A percentile compares a stretch with the other conserved stretches of the same genome.
Conservation (phyloP, 2,888 invertebrate species). For the Lasioglossum zephyrum region DNA sequence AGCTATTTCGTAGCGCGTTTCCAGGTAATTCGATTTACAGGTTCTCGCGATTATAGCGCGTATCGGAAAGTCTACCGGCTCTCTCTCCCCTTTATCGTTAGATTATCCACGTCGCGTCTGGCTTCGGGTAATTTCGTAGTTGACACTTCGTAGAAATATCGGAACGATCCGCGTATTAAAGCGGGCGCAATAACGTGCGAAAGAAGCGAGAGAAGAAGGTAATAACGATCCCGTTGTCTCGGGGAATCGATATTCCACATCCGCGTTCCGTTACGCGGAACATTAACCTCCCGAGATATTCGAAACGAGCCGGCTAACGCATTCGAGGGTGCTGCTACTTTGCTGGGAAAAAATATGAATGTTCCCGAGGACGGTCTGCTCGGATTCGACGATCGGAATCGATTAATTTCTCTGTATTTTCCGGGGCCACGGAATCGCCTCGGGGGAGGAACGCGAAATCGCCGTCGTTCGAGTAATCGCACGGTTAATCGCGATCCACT, state of each 20-base stretch:
- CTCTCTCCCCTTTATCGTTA: not conserved
- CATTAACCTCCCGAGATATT: constrained; percentile 39
- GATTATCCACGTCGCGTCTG: not conserved
- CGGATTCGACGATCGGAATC: not conserved
- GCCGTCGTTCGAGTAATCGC: constrained; percentile 13
- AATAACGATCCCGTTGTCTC: constrained; percentile 17
- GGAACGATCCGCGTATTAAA: not conserved
- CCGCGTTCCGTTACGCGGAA: constrained; percentile 34
- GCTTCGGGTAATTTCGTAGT: not conserved
- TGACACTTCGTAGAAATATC: constrained; percentile 2
- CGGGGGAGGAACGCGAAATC: not conserved
- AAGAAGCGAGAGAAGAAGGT: not conserved
- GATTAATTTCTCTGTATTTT: not conserved
- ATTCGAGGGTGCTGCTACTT: constrained; percentile 20
- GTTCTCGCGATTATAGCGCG: not conserved
- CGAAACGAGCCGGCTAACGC: constrained; percentile 42
- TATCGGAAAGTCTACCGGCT: not conserved
- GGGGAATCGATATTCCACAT: constrained; percentile 14
- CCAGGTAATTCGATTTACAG: not conserved
- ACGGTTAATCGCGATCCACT: constrained; percentile 19
- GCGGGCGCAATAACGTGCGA: not conserved
- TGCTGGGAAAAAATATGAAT: not conserved
- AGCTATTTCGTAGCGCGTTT: not conserved
- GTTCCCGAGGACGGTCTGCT: not conserved
- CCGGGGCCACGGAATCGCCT: not conserved